A percentile compares a stretch with the other conserved stretches of the same genome.
Evolutionary conservation across 2,888 invertebrate species (phyloP).

Genomic region (Acanthosepion pharaonis): DNA sequence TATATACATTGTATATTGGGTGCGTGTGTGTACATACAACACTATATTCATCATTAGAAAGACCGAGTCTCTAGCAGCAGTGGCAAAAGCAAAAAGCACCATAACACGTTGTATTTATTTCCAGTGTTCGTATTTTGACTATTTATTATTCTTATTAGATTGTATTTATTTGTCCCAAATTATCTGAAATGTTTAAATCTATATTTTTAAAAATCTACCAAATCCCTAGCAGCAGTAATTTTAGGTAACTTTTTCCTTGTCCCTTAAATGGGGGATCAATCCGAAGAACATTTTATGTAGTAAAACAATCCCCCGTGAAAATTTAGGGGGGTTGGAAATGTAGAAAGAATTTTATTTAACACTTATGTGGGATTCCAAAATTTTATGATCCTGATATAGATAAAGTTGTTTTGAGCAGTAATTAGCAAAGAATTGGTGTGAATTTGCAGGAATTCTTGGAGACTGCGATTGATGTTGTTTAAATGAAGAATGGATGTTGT

Average conservation of each 20-base stretch:
- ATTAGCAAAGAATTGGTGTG: background rate
- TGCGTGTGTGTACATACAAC: background rate
- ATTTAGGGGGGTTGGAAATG: background rate
- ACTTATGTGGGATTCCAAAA: background rate
- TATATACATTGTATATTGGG: background rate
- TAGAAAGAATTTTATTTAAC: background rate
- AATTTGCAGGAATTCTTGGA: background rate
- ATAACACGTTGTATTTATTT: conserved; percentile 17
- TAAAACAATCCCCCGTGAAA: background rate
- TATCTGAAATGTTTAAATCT: background rate
- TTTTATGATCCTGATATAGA: background rate
- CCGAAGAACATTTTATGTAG: background rate
- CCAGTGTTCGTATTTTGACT: background rate
- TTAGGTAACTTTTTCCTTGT: background rate
- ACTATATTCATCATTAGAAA: background rate
- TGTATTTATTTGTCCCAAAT: background rate
- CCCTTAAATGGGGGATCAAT: background rate
- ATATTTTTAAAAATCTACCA: background rate
- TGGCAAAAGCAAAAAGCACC: background rate
- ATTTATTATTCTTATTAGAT: background rate
- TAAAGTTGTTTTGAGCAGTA: background rate
- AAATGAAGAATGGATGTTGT: background rate
- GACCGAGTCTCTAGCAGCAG: background rate
- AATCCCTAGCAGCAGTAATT: conserved; percentile 2
- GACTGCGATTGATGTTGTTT: background rate